phyloP scores from a whole-genome alignment of 2,888 invertebrate species.

The Monopis laevigella region DNA sequence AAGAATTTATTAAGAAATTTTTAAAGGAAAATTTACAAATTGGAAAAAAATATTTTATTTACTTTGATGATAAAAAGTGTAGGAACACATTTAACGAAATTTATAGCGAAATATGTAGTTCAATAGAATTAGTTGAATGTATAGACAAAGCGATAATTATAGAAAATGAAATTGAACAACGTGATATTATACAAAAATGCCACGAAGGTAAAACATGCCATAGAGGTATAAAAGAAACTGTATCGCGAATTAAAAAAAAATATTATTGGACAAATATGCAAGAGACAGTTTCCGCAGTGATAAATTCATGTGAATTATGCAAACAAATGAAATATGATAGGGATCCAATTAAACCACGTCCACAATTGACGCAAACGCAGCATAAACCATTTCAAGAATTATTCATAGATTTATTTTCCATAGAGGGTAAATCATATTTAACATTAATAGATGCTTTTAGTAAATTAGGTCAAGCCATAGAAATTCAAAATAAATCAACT shows the following conservation, averaged over 20 bases:
- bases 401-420: constrained; percentile 16
- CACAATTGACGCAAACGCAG: constrained; percentile 23
- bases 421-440: constrained; percentile 14
- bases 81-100: constrained; percentile 12
- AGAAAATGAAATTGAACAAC: constrained; percentile 14
- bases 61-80: constrained; percentile 16
- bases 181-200: constrained; percentile 16
- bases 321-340: constrained; percentile 20
- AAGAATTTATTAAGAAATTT: constrained; percentile 22
- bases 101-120: not conserved
- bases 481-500: constrained; percentile 20
- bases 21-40: constrained; percentile 23
- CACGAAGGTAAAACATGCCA: constrained; percentile 21
- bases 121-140: constrained; percentile 20
- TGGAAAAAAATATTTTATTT: constrained; percentile 22
- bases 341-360: constrained; percentile 20
- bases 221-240: constrained; percentile 20
- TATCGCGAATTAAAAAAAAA: constrained; percentile 1
- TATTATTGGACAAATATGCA: constrained; percentile 18
- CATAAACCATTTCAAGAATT: constrained; percentile 22
- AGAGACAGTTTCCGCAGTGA: constrained; percentile 16
- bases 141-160: constrained; percentile 16
- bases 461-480: constrained; percentile 23
- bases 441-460: constrained; percentile 23
- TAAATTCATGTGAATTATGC: constrained; percentile 23